Base-by-base conservation (phyloP, 2,888 invertebrate genomes). In the Tridacna gigas region DNA sequence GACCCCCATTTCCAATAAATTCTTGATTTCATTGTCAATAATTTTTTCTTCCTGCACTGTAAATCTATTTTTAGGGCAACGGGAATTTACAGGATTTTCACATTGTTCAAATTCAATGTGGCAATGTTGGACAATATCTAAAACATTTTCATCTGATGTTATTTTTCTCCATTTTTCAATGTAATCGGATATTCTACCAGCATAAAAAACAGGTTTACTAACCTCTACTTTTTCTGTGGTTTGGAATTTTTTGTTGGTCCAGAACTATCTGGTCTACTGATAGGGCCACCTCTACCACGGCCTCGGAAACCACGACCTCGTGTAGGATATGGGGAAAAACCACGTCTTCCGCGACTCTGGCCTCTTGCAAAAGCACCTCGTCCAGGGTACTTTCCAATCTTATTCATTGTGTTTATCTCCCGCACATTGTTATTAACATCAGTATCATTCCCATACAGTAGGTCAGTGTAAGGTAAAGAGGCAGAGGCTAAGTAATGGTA, bases 401-500 rank as follows among this genome's bases (percentile, higher is more conserved):
- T 47, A 37, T 79, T 82, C 78, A 82, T 75, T 25, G 60, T 61
- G 26, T 82, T 74, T 3, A 82, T 82, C 28, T 82, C 82, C 25
- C 63, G 20, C 0, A 82, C 69, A 69, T 82, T 79, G 7, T 78
- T 79, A 48, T 82, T 82, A 0, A 82, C 77, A 26, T 77, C 77
- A 5, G 25, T 66, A n/a, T 77, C 80, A 26, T 84, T 69, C 0
- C 80, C 75, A 67, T 83, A 83, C 28, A 84, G 28, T 0, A 73
- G 20, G 12, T 80, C 75, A 7, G 83, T 83, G 74, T 56, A 83
- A 3, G 84, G 78, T 4, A 84, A 22, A 26, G 60, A 74, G 2
- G 78, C 63, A 0, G 84, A 82, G n/a, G 81, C 51, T 20, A 82
- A 28, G 25, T 79, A 79, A 37, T 84, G 77, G 48, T 77, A 82